Evolutionary conservation across 2,113 vertebrate species (phyloP), one percentile per base, ranked within the genome.

Genomic region (Phocoena phocoena): DNA sequence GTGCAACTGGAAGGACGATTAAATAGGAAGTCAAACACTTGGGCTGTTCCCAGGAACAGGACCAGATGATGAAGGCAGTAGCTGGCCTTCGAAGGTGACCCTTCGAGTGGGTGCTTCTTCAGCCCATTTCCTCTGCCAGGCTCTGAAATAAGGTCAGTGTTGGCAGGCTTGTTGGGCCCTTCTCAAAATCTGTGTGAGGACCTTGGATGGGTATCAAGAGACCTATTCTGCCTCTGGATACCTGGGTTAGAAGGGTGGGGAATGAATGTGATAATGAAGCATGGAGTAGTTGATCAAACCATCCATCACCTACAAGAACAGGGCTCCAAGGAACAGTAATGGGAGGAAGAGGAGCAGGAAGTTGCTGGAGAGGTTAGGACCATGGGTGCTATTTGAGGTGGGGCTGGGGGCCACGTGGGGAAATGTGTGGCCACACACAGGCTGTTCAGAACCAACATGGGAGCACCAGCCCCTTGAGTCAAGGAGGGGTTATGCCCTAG

Each of bases 391-490:
- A 5, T 53, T 21, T 80, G 76, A 68, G 63, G 25, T 23, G 25
- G 15, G 50, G 9, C 5, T 41, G 14, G 60, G 21, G 63, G 47
- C 14, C 6, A 3, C 9, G 2, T 90, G 44, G 63, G 71, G n/a
- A 92, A 36, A 18, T 0, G 23, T 38, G 36, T 83, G 14, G 4
- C 10, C 36, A 25, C 25, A 28, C 26, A 26, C 26, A 38, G 23
- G 26, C 77, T 63, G 8, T 76, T 82, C 41, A 85, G 87, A 96
- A 63, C 60, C 71, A 55, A 26, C 28, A 47, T 11, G 58, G 82
- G 80, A 41, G 73, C n/a, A 8, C 13, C 17, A 26, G 79, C 9
- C 50, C 63, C 77, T 41, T 62, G 80, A 13, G 36, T 33, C 60
- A 82, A 83, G 38, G 28, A 68, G 63, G 95, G 25, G 23, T 11